These are phyloP conservation scores for Brachyhypopomus occidentalis DNA, from an alignment of 2,113 vertebrate species.

Conservation along the genomic window DNA sequence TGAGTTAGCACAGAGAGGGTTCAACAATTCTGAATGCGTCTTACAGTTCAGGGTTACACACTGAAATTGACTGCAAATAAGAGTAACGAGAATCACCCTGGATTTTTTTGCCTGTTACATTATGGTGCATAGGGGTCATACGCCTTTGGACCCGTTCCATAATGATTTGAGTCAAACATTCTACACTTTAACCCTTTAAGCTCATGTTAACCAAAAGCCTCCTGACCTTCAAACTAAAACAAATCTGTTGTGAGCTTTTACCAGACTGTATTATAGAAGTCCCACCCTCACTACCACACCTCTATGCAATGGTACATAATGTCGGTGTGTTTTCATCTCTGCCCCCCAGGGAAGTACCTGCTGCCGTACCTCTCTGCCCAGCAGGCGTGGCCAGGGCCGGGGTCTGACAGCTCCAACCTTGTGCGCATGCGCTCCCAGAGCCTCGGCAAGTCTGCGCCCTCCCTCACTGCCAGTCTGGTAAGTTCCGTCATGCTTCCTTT, in stretches of 20 bases:
- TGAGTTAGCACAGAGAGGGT: too few relatives aligned
- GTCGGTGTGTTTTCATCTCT: not conserved
- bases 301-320: not conserved
- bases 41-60: too few relatives aligned
- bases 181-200: not conserved
- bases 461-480: constrained; percentile 86
- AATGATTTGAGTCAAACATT: not conserved
- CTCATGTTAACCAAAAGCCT: not conserved
- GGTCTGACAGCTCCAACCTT: constrained; percentile 85
- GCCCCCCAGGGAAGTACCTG: constrained; percentile 86
- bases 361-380: constrained; percentile 75
- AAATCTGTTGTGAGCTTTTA: not conserved
- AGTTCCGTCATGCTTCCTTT: constrained; percentile 61
- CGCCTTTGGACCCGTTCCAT: not conserved
- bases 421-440: constrained; percentile 87
- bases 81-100: too few relatives aligned
- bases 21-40: too few relatives aligned
- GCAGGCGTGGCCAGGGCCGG: constrained; percentile 70
- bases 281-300: not conserved
- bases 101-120: too few relatives aligned
- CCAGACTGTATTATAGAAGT: not conserved
- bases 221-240: not conserved
- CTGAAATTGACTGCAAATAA: too few relatives aligned
- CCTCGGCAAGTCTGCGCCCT: constrained; percentile 91
- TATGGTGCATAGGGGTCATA: too few relatives aligned